Percentiles rank a stretch among this genome's conserved stretches.
phyloP scores from a whole-genome alignment of 2,113 vertebrate species.

The Pampusana beccarii region DNA sequence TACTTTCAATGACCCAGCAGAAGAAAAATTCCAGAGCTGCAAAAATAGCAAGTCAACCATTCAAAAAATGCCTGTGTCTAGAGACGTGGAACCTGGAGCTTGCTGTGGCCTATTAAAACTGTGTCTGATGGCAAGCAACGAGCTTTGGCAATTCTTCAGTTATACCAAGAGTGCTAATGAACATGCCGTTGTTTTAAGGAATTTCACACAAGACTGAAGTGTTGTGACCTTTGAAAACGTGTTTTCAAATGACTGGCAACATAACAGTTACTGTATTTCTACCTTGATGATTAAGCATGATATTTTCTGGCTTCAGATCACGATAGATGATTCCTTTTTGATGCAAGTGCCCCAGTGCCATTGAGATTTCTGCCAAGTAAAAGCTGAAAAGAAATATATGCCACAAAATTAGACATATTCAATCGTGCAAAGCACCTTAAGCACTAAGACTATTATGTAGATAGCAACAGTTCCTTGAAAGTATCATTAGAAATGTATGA shows the following conservation, averaged over 20 bases:
- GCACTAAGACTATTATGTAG: not conserved
- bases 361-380: slow-evolving; percentile 99
- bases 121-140: not conserved
- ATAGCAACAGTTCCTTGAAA: slow-evolving; percentile 61
- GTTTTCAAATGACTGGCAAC: slow-evolving; percentile 43
- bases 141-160: not conserved
- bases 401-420: slow-evolving; percentile 59
- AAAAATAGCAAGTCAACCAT: not conserved
- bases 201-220: not conserved
- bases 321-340: slow-evolving; percentile 99
- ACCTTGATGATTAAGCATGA: slow-evolving; percentile 99
- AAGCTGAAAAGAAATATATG: slow-evolving; percentile 83
- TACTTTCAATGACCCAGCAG: not conserved
- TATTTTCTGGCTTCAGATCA: slow-evolving; percentile 98
- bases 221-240: slow-evolving; percentile 19
- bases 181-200: not conserved
- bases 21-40: not conserved
- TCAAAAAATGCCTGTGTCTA: not conserved
- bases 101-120: not conserved
- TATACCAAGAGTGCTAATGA: not conserved
- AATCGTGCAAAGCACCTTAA: slow-evolving; percentile 44
- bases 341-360: slow-evolving; percentile 98
- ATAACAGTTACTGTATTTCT: slow-evolving; percentile 48
- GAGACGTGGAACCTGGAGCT: not conserved
- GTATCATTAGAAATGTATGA: slow-evolving; percentile 27